These are phyloP conservation scores for Sebastes steindachneri DNA, from an alignment of 2,797 vertebrate genomes.

Conservation along the genomic window DNA sequence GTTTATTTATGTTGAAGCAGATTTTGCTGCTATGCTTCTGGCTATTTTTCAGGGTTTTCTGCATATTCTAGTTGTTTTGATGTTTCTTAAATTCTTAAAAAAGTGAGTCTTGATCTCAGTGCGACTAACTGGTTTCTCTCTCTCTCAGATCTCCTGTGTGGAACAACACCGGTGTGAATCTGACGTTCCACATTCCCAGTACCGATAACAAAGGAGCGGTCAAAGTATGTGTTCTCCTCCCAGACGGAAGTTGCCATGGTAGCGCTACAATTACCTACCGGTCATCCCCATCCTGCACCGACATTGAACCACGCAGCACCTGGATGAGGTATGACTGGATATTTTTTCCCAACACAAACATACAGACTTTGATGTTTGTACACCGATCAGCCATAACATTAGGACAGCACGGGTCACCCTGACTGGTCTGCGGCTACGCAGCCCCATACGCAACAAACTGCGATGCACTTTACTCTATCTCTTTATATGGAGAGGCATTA, in stretches of 20 bases:
- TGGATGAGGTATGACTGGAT: slow-evolving; percentile 86
- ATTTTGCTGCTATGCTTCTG: background rate
- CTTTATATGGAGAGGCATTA: background rate
- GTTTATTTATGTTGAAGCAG: background rate
- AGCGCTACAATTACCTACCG: slow-evolving; percentile 79
- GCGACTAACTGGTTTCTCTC: background rate
- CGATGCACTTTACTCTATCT: too few species aligned
- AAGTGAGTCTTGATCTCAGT: background rate
- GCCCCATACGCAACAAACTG: too few species aligned
- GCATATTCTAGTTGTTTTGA: background rate
- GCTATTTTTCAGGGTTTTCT: background rate
- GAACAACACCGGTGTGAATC: slow-evolving; percentile 77
- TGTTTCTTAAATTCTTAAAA: too few species aligned
- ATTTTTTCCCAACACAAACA: background rate
- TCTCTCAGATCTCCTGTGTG: slow-evolving; percentile 82
- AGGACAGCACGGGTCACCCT: too few species aligned
- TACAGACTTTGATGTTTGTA: background rate
- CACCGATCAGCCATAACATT: background rate
- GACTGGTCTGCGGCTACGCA: too few species aligned
- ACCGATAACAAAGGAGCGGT: slow-evolving; percentile 82
- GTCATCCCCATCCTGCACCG: slow-evolving; percentile 84
- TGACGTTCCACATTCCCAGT: slow-evolving; percentile 88
- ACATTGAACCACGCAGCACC: slow-evolving; percentile 78
- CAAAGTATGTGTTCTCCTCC: slow-evolving; percentile 83
- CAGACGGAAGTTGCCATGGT: slow-evolving; percentile 81